A percentile compares a stretch with the other conserved stretches of the same genome.
These are phyloP conservation scores for Temnothorax curvispinosus DNA, from an alignment of 1,140 invertebrate genomes.

Conservation along the genomic window DNA sequence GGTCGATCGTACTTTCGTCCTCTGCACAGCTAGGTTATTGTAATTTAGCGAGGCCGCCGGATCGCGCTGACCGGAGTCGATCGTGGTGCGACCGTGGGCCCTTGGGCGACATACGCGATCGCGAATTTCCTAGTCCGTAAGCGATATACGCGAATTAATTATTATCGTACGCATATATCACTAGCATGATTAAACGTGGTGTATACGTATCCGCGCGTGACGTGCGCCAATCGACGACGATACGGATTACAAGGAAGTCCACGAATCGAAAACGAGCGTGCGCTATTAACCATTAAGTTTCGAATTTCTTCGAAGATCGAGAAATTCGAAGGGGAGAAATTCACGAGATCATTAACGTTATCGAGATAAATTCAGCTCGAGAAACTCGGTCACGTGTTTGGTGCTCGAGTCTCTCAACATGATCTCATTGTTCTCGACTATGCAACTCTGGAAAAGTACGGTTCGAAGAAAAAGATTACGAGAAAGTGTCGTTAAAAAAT, in stretches of 20 bases:
- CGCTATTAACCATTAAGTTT: not conserved
- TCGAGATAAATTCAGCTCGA: conserved; percentile 9
- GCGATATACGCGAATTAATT: conserved; percentile 68
- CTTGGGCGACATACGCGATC: conserved; percentile 25
- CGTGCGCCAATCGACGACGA: conserved; percentile 22
- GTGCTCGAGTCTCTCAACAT: not conserved
- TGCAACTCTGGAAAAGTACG: conserved; percentile 12
- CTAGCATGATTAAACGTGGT: conserved; percentile 58
- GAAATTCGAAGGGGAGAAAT: not conserved
- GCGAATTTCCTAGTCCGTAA: conserved; percentile 60
- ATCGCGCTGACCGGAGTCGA: conserved; percentile 22
- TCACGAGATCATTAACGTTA: conserved; percentile 11
- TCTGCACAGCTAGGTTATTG: not conserved
- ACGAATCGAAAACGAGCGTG: not conserved
- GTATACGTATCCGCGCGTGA: conserved; percentile 39
- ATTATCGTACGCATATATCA: conserved; percentile 66
- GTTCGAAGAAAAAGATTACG: not conserved
- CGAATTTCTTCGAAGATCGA: not conserved
- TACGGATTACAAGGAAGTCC: conserved; percentile 4
- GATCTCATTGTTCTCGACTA: not conserved
- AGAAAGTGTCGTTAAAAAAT: not conserved
- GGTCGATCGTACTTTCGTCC: conserved; percentile 30
- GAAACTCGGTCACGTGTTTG: not conserved
- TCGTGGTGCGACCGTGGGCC: not conserved
- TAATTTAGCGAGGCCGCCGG: conserved; percentile 2